Evolutionary conservation across 2,888 invertebrate genomes (phyloP).

Genomic region (Acrocyrtus sp.): DNA sequence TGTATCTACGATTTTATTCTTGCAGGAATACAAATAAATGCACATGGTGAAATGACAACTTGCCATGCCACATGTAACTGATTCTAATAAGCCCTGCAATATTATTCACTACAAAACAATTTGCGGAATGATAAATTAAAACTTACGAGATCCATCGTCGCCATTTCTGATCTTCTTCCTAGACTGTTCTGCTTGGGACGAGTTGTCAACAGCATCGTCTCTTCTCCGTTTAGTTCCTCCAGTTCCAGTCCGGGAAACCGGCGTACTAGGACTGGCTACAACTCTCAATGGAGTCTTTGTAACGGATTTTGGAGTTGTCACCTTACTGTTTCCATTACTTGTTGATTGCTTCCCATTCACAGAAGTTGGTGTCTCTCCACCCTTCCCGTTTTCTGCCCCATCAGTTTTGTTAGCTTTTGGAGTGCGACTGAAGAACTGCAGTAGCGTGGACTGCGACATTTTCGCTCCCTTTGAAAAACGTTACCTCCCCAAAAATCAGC

Average conservation of each 20-base stretch:
- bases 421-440: conserved; percentile 46
- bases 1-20: too few species aligned
- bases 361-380: not conserved
- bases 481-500: too few species aligned
- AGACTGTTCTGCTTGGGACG: too few species aligned
- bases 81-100: too few species aligned
- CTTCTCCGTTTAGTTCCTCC: conserved; percentile 15
- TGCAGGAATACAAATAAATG: too few species aligned
- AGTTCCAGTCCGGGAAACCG: not conserved
- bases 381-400: too few species aligned
- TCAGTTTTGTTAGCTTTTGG: conserved; percentile 21
- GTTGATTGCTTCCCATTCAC: not conserved
- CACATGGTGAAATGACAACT: too few species aligned
- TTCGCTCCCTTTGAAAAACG: too few species aligned
- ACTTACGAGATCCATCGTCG: conserved; percentile 36
- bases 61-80: too few species aligned
- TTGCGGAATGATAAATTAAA: not conserved
- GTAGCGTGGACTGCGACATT: conserved; percentile 45
- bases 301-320: not conserved
- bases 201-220: not conserved
- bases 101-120: too few species aligned
- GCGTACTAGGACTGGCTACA: not conserved
- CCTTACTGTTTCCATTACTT: too few species aligned
- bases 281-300: not conserved
- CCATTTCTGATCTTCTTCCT: conserved; percentile 30